Conservation (phyloP, 2,888 invertebrate species). For the Nymphalis c-album region DNA sequence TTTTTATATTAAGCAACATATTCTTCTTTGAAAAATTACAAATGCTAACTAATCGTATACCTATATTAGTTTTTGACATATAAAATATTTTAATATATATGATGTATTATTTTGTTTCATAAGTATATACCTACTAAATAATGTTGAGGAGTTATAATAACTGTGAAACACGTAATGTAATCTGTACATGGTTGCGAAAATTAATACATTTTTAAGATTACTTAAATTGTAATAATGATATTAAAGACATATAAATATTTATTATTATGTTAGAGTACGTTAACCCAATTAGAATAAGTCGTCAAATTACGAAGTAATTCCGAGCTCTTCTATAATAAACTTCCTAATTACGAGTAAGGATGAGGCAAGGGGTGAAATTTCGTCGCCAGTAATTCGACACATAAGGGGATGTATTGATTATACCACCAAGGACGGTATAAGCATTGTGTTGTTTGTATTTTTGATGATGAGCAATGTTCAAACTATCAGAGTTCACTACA, state of each 20-base stretch:
- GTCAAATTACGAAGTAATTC: conserved; percentile 69
- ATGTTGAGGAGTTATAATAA: too few relatives aligned
- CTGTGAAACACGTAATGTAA: too few relatives aligned
- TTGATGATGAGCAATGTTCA: not conserved
- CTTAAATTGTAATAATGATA: not conserved
- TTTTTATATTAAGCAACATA: too few relatives aligned
- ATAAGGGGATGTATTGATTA: conserved; percentile 60
- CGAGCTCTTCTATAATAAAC: conserved; percentile 44
- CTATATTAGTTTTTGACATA: too few relatives aligned
- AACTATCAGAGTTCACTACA: too few relatives aligned
- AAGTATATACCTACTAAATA: too few relatives aligned
- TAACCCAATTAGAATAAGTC: conserved; percentile 48
- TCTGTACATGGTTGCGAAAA: too few relatives aligned
- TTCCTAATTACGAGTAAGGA: conserved; percentile 53
- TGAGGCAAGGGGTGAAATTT: conserved; percentile 45
- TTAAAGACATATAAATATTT: conserved; percentile 21
- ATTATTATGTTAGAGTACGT: conserved; percentile 30
- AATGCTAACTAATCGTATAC: too few relatives aligned
- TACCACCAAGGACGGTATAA: not conserved
- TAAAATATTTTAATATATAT: too few relatives aligned
- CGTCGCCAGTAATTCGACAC: conserved; percentile 61
- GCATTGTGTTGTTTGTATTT: not conserved
- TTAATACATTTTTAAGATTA: too few relatives aligned
- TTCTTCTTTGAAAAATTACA: too few relatives aligned
- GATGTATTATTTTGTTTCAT: too few relatives aligned